Evolutionary conservation across 2,113 vertebrate genomes (phyloP).

Genomic region (Gopherus flavomarginatus): DNA sequence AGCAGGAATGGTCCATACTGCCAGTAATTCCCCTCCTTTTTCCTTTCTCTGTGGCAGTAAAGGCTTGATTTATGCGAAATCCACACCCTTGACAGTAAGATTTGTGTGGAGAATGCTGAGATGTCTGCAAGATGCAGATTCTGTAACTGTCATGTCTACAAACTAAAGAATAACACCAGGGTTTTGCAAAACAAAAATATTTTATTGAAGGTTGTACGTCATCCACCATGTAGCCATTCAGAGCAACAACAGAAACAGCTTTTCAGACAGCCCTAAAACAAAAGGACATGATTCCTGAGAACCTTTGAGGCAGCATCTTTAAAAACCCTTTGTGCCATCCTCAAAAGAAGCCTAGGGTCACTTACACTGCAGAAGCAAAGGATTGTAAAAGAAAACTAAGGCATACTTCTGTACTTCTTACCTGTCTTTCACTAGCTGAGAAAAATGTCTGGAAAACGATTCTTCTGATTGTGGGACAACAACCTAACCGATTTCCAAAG

Average conservation of each 20-base stretch:
- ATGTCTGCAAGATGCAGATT: not conserved
- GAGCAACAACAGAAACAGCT: not conserved
- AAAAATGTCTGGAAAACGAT: not conserved
- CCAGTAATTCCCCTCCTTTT: conserved; percentile 4
- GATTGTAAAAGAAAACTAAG: not conserved
- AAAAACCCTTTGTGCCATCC: not conserved
- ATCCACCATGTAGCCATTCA: accelerated
- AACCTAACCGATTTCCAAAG: not conserved
- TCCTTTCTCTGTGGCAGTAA: not conserved
- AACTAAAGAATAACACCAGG: not conserved
- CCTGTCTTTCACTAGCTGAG: not conserved
- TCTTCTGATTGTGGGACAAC: not conserved
- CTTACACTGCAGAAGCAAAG: not conserved
- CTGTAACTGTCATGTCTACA: not conserved
- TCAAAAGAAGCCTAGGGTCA: not conserved
- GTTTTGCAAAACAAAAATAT: not conserved
- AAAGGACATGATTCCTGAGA: not conserved
- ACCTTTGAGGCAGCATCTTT: accelerated
- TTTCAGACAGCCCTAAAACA: not conserved
- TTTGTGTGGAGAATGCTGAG: accelerated
- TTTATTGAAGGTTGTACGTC: not conserved
- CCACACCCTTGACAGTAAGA: not conserved
- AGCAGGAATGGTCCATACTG: not conserved
- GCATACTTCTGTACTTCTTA: not conserved
- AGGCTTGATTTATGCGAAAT: not conserved